These are phyloP conservation scores for Papilio glaucus DNA, from an alignment of 1,140 invertebrate genomes.

Conservation along the genomic window DNA sequence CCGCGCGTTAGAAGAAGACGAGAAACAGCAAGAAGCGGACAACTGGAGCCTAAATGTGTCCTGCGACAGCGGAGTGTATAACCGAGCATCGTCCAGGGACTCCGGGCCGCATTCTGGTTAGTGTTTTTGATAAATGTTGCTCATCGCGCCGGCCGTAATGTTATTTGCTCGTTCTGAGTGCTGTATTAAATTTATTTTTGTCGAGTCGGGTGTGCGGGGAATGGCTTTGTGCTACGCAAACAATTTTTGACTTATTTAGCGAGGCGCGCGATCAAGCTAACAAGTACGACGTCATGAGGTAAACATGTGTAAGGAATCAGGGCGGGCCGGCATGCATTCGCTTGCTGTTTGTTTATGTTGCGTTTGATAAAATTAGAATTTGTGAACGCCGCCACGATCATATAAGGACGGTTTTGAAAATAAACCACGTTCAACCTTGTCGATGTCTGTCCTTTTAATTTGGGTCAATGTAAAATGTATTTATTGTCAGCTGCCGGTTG, in stretches of 20 bases:
- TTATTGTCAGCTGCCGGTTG: constrained; percentile 62
- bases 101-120: constrained; percentile 81
- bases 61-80: constrained; percentile 83
- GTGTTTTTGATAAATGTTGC: constrained; percentile 49
- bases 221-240: constrained; percentile 55
- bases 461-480: constrained; percentile 79
- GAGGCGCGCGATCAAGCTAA: constrained; percentile 48
- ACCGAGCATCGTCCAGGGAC: constrained; percentile 84
- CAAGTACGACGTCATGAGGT: constrained; percentile 63
- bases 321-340: constrained; percentile 58
- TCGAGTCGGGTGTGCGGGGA: constrained; percentile 46
- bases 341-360: constrained; percentile 79
- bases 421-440: constrained; percentile 76
- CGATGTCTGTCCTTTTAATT: constrained; percentile 68
- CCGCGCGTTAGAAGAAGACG: constrained; percentile 76
- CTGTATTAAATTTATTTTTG: constrained; percentile 66
- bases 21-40: constrained; percentile 75
- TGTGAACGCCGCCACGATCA: constrained; percentile 67
- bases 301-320: constrained; percentile 61
- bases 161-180: constrained; percentile 51
- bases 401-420: constrained; percentile 78
- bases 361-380: constrained; percentile 75
- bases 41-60: constrained; percentile 83
- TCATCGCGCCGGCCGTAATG: constrained; percentile 43
- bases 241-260: constrained; percentile 70